Conservation (phyloP, 2,797 vertebrate genomes). For the Tapera naevia region DNA sequence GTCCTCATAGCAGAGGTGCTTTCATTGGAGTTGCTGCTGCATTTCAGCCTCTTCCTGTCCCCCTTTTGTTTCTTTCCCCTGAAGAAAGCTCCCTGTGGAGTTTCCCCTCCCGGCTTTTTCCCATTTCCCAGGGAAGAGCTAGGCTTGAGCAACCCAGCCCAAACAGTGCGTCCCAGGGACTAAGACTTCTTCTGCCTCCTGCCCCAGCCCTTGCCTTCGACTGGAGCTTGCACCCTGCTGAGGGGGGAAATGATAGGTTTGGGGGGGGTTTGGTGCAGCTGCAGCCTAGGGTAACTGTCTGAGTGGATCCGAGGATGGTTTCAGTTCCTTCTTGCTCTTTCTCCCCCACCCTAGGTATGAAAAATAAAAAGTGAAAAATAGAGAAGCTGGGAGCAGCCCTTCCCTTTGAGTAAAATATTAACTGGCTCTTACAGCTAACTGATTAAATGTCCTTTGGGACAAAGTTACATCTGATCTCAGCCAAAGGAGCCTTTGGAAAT, state of each 20-base stretch:
- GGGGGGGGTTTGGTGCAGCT: not conserved
- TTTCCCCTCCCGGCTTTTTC: not conserved
- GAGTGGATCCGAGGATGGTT: not conserved
- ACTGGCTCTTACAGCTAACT: not conserved
- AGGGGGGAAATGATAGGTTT: not conserved
- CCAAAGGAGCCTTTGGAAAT: not conserved
- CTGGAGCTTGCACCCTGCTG: not conserved
- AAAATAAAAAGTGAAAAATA: not conserved
- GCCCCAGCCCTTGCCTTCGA: fast-evolving
- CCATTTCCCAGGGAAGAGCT: not conserved
- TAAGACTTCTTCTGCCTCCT: not conserved
- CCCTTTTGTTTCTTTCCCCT: not conserved
- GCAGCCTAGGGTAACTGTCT: not conserved
- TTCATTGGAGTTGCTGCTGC: not conserved
- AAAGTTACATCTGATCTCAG: conserved; percentile 38
- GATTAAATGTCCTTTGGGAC: conserved; percentile 47
- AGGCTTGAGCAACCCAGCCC: not conserved
- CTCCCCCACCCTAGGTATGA: not conserved
- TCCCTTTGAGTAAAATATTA: conserved; percentile 58
- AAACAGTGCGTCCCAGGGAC: fast-evolving
- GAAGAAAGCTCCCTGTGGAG: fast-evolving
- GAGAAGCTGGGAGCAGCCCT: not conserved
- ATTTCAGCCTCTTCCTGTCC: not conserved
- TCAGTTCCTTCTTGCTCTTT: conserved; percentile 12
- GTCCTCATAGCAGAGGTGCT: no score